Percentiles rank a stretch among this genome's conserved stretches.
phyloP scores from a whole-genome alignment of 2,113 vertebrate species.

The Hucho hucho region DNA sequence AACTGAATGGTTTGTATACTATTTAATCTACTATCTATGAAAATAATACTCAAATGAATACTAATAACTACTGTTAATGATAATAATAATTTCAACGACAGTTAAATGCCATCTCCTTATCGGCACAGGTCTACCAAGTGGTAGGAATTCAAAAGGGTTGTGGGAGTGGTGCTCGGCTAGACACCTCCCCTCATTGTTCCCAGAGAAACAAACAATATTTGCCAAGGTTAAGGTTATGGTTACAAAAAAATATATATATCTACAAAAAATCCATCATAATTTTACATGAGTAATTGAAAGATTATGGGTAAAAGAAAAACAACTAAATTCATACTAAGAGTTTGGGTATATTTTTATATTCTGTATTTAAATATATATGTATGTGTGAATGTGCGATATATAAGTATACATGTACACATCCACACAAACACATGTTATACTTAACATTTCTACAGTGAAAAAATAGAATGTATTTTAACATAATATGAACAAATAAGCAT shows the following conservation, averaged over 20 bases:
- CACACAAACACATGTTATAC: constrained; percentile 71
- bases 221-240: constrained; percentile 36
- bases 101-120: constrained; percentile 44
- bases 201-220: constrained; percentile 41
- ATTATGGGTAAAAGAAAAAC: constrained; percentile 42
- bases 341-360: constrained; percentile 80
- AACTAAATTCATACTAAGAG: constrained; percentile 13
- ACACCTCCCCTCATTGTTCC: constrained; percentile 14
- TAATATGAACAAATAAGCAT: constrained; percentile 89
- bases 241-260: constrained; percentile 48
- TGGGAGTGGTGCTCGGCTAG: constrained; percentile 5
- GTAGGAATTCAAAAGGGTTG: constrained; percentile 34
- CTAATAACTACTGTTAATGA: constrained; percentile 46
- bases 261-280: constrained; percentile 35
- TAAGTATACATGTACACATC: constrained; percentile 42
- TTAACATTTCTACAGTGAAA: constrained; percentile 88
- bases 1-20: constrained; percentile 50
- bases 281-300: constrained; percentile 40
- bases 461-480: constrained; percentile 96
- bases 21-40: constrained; percentile 50
- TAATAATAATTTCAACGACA: constrained; percentile 50
- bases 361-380: constrained; percentile 78
- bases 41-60: constrained; percentile 43
- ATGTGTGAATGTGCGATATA: constrained; percentile 60
- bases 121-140: constrained; percentile 46